Conservation (phyloP, 2,797 vertebrate genomes). For the Dermochelys coriacea region DNA sequence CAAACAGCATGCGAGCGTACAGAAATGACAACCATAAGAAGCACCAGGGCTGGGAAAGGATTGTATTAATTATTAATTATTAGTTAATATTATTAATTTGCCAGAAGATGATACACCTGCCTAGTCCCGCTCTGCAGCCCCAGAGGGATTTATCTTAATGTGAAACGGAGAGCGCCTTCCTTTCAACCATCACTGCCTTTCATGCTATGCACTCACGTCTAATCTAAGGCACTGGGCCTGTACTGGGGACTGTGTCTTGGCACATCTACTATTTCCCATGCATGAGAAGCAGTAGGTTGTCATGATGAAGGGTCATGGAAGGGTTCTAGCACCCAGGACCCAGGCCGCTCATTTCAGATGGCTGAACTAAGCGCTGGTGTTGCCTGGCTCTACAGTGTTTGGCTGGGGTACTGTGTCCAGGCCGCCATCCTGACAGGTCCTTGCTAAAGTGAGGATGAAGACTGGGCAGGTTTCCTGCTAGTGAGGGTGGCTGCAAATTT, state of each 20-base stretch:
- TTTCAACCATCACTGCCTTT: not conserved
- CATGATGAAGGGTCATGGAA: not conserved
- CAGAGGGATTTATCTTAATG: not conserved
- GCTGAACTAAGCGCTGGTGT: not conserved
- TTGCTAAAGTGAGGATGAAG: not conserved
- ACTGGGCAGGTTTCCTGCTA: conserved; percentile 7
- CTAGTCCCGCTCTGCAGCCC: too few relatives aligned
- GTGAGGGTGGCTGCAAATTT: not conserved
- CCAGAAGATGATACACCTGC: not conserved
- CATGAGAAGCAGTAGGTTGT: not conserved
- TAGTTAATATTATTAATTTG: not conserved
- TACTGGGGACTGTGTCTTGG: too few relatives aligned
- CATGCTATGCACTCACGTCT: not conserved
- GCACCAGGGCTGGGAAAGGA: not conserved
- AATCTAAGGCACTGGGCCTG: not conserved
- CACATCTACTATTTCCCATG: not conserved
- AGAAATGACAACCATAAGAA: rapidly evolving
- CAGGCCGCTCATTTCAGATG: not conserved
- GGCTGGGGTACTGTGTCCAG: not conserved
- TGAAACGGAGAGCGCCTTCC: not conserved
- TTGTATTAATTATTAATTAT: not conserved
- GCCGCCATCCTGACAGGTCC: not conserved
- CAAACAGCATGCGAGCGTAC: not conserved
- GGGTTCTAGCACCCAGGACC: not conserved
- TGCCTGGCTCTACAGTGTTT: not conserved